phyloP scores from a whole-genome alignment of 2,888 invertebrate species.

The Salpingus planirostris region DNA sequence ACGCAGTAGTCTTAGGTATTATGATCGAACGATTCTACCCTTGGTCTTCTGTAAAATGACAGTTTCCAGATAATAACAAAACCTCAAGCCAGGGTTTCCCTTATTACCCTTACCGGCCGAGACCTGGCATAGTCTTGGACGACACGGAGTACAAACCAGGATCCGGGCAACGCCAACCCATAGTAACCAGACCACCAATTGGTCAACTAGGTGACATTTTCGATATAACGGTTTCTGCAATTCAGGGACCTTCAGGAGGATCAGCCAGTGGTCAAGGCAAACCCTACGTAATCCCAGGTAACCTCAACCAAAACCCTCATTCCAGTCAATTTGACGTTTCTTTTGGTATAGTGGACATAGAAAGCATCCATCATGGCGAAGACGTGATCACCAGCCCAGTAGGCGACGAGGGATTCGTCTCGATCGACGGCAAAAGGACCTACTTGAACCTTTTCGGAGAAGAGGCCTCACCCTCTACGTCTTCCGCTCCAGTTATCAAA shows the following conservation, averaged over 20 bases:
- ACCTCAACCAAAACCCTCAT: not conserved
- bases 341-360: constrained; percentile 51
- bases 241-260: constrained; percentile 69
- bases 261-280: constrained; percentile 37
- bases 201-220: constrained; percentile 69
- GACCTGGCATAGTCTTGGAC: constrained; percentile 79
- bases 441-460: constrained; percentile 78
- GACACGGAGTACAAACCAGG: constrained; percentile 73
- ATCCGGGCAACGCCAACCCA: constrained; percentile 40
- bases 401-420: constrained; percentile 79
- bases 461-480: constrained; percentile 31
- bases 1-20: too few species aligned
- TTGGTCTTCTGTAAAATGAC: too few species aligned
- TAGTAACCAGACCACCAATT: constrained; percentile 41
- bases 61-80: too few species aligned
- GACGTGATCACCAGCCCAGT: constrained; percentile 75
- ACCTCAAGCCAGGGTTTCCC: constrained; percentile 35
- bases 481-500: constrained; percentile 26
- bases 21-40: too few species aligned
- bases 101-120: constrained; percentile 59
- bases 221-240: constrained; percentile 80
- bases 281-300: constrained; percentile 48
- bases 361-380: constrained; percentile 27
- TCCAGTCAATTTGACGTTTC: not conserved
- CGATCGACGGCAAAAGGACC: constrained; percentile 84